Percentiles rank a stretch among this genome's conserved stretches.
Conservation (phyloP, 1,140 invertebrate genomes). For the Pogonus chalceus region DNA sequence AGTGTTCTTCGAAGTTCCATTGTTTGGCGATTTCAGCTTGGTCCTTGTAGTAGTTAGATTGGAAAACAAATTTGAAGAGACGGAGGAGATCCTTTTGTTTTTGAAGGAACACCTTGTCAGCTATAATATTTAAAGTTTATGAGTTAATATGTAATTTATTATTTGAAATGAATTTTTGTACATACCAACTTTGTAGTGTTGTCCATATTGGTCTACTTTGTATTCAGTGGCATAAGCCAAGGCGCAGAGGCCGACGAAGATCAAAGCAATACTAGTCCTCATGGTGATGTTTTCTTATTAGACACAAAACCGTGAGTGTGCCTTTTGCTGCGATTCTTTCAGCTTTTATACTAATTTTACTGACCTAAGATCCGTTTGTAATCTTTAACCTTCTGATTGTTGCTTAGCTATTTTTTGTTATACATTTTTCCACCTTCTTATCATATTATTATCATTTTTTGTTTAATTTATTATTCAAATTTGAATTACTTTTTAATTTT, state of each 20-base stretch:
- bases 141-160: not conserved
- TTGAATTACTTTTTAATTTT: too few species aligned
- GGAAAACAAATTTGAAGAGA: conserved; percentile 50
- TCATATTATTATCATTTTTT: too few species aligned
- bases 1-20: conserved; percentile 42
- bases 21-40: conserved; percentile 40
- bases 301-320: not conserved
- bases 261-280: conserved; percentile 16
- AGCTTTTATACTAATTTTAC: too few species aligned
- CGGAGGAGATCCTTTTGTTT: conserved; percentile 51
- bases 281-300: not conserved
- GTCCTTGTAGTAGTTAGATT: conserved; percentile 39
- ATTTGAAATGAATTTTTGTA: not conserved
- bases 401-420: too few species aligned
- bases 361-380: too few species aligned
- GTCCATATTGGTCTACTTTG: not conserved
- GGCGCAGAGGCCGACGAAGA: conserved; percentile 4
- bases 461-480: too few species aligned
- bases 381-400: too few species aligned
- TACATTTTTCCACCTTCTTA: too few species aligned
- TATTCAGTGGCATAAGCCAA: not conserved
- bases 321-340: too few species aligned
- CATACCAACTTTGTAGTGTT: not conserved
- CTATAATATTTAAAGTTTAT: conserved; percentile 24
- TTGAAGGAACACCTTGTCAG: conserved; percentile 42